Conservation (phyloP, 2,888 invertebrate genomes). For the Odontothrips loti region DNA sequence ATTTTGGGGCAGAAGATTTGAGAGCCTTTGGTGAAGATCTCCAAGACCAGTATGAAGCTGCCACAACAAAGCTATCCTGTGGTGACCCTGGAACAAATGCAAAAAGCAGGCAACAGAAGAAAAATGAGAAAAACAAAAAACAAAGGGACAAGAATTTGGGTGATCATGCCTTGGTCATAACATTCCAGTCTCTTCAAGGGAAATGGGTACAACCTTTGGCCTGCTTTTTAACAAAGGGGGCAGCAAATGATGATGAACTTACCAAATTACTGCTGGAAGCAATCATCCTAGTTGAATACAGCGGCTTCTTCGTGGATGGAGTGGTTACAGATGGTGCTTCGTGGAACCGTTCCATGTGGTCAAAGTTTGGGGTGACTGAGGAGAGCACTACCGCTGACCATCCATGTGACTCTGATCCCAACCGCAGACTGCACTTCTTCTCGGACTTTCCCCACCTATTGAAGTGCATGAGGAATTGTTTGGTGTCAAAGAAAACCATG, state of each 20-base stretch:
- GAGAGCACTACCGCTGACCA: neutral
- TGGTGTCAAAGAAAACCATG: neutral
- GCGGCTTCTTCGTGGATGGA: conserved; percentile 29
- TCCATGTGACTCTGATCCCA: conserved; percentile 25
- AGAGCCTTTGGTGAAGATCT: neutral
- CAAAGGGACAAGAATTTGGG: neutral
- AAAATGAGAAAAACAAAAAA: neutral
- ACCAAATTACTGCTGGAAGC: neutral
- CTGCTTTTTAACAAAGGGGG: neutral
- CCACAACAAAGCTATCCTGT: neutral
- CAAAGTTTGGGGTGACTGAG: conserved; percentile 29
- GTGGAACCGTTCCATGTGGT: conserved; percentile 32
- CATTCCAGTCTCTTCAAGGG: neutral
- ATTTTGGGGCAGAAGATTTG: neutral
- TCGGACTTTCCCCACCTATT: neutral
- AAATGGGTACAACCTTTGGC: neutral
- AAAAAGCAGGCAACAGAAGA: neutral
- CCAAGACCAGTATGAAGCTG: neutral
- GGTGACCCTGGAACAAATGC: neutral
- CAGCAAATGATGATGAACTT: neutral
- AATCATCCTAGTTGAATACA: neutral
- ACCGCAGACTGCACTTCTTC: neutral
- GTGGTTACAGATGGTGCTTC: conserved; percentile 29
- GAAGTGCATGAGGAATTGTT: neutral
- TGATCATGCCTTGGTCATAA: neutral